Base-by-base conservation (phyloP, 2,113 vertebrate genomes). In the Aviceda subcristata region DNA sequence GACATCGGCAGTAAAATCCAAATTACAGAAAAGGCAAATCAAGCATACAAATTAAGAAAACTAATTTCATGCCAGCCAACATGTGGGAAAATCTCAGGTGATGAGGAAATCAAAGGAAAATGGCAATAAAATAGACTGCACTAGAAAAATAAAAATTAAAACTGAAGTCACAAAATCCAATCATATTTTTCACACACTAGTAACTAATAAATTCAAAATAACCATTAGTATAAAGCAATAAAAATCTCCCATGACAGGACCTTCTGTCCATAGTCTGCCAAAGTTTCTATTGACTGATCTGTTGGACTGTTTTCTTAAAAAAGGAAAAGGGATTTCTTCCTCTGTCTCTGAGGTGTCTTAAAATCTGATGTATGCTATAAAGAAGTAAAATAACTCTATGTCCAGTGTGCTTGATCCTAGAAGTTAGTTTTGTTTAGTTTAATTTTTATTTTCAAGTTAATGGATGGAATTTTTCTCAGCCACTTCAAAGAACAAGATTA, bases 1-100 rank as follows among this genome's bases (percentile, higher is more conserved):
- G 78, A 71, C 51, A 60, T 34, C 81, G 51, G 60, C 62, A 92
- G 85, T 93, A 93, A 94, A 92, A 88, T 78, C 45, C 38, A 86
- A 96, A 92, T 85, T 90, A 86, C 56, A 76, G 88, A 80, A 88
- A 79, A 73, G 34, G 20, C 50, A 93, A 90, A 86, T 64, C 68
- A 76, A 89, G 81, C 66, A 94, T 56, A 84, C 34, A 91, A 84
- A 94, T 92, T 87, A 93, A 45, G 60, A 97, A 95, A 86, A 90
- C 38, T 78, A 81, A 90, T 88, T 92, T 88, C 23, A 63, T 90
- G 78, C 60, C 55, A 92, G 41, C 23, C 66, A 89, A 86, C 43
- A 41, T 39, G n/a, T 48, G 30, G 60, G 34, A 94, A 93, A 94
- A 95, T 11, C 18, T 90, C 76, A 90, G 69, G 76, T 88, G 46